These are phyloP conservation scores for Erpobdella octoculata DNA, from an alignment of 2,888 invertebrate genomes.

Conservation along the genomic window DNA sequence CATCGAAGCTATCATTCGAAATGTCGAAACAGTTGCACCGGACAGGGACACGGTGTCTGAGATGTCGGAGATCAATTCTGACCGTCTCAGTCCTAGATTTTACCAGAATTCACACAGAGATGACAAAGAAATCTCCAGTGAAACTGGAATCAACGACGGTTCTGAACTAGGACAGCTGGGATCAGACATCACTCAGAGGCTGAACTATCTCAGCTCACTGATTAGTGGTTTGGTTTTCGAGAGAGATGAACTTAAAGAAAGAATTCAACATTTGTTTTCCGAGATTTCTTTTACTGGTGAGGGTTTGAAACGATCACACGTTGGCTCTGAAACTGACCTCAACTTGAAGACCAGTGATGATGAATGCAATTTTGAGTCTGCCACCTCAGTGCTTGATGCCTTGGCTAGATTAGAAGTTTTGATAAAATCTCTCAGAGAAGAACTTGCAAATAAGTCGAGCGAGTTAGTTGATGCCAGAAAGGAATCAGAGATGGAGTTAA, in stretches of 20 bases:
- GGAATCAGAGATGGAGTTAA: too few species aligned
- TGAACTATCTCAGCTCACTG: conserved; percentile 30
- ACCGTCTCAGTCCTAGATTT: neutral
- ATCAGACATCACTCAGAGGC: conserved; percentile 4
- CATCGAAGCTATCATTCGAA: conserved; percentile 33
- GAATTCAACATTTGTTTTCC: conserved; percentile 12
- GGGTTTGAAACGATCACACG: too few species aligned
- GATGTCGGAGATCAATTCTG: conserved; percentile 23
- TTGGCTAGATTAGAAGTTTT: neutral
- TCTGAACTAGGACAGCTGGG: neutral
- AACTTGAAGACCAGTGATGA: too few species aligned
- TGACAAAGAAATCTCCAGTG: neutral
- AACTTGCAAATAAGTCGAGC: neutral
- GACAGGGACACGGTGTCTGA: conserved; percentile 45
- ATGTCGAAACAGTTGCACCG: conserved; percentile 42
- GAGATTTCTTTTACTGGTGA: too few species aligned
- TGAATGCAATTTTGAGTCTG: neutral
- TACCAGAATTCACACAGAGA: too few species aligned
- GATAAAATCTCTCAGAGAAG: neutral
- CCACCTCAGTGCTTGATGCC: neutral
- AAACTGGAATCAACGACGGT: neutral
- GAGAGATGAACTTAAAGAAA: conserved; percentile 35
- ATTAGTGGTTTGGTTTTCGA: conserved; percentile 35
- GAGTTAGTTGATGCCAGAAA: neutral
- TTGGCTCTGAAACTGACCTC: too few species aligned